These are phyloP conservation scores for Pseudonaja textilis DNA, from an alignment of 2,113 vertebrate genomes.

Conservation along the genomic window DNA sequence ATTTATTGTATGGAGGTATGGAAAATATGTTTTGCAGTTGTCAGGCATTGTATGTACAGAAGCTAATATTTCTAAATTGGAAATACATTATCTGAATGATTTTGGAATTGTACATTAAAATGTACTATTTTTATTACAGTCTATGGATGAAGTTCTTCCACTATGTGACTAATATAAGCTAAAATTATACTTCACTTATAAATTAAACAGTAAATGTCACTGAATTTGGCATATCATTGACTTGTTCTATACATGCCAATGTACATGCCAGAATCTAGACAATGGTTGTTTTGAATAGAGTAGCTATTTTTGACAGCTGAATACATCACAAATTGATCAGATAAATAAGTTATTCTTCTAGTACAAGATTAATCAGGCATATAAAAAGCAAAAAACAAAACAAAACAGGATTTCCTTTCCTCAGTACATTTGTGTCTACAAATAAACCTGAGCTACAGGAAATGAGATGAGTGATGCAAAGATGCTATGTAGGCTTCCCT, in stretches of 20 bases:
- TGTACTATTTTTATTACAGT: not conserved
- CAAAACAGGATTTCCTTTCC: not conserved
- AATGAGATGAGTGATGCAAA: not conserved
- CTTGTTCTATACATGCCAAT: not conserved
- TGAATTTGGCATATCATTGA: not conserved
- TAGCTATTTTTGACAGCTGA: not conserved
- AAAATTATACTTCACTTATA: not conserved
- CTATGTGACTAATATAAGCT: not conserved
- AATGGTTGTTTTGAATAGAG: not conserved
- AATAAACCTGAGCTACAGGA: not conserved
- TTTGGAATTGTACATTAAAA: not conserved
- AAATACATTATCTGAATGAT: not conserved
- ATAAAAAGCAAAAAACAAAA: not conserved
- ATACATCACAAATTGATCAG: not conserved
- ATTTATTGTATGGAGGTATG: not conserved
- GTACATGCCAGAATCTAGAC: not conserved
- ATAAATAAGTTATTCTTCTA: not conserved
- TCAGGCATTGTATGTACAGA: not conserved
- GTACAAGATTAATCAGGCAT: not conserved
- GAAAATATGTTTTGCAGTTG: not conserved
- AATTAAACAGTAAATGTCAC: not conserved
- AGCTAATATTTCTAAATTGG: not conserved
- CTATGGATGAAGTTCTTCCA: not conserved
- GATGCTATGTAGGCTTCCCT: not conserved
- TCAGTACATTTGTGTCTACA: not conserved